These are phyloP conservation scores for Mesoligia furuncula DNA, from an alignment of 2,888 invertebrate species.

Conservation along the genomic window DNA sequence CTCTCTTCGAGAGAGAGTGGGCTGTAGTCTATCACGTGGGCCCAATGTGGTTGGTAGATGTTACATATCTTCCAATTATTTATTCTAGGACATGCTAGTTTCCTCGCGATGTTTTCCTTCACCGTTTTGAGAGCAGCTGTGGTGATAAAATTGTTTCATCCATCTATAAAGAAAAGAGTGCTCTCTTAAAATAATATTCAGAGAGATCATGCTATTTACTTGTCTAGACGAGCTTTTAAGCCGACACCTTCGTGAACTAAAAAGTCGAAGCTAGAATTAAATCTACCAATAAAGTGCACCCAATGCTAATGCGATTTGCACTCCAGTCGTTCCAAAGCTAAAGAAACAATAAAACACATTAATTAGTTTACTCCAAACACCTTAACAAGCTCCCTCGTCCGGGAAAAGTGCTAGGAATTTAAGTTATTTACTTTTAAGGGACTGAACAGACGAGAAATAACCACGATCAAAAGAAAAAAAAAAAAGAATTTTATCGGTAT, in stretches of 20 bases:
- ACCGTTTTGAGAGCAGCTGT: too few species aligned
- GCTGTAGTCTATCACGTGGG: too few species aligned
- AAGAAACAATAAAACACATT: constrained; percentile 50
- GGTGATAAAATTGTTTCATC: too few species aligned
- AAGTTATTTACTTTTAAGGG: constrained; percentile 33
- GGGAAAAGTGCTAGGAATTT: constrained; percentile 29
- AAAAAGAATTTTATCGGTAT: too few species aligned
- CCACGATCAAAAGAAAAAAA: too few species aligned
- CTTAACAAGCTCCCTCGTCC: constrained; percentile 30
- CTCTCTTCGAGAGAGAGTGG: too few species aligned
- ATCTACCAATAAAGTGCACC: constrained; percentile 6
- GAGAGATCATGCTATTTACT: not conserved
- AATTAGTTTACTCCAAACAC: constrained; percentile 49
- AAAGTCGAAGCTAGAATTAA: not conserved
- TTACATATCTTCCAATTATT: too few species aligned
- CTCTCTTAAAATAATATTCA: not conserved
- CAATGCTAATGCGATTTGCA: constrained; percentile 41
- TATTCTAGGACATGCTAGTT: too few species aligned
- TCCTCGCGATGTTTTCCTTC: too few species aligned
- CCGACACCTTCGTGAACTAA: not conserved
- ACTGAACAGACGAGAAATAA: not conserved
- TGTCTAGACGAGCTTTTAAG: not conserved
- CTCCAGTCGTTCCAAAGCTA: constrained; percentile 14
- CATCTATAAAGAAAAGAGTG: too few species aligned
- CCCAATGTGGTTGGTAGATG: too few species aligned